phyloP scores from a whole-genome alignment of 2,888 invertebrate species.

The Drosophila nr. perissopoda region DNA sequence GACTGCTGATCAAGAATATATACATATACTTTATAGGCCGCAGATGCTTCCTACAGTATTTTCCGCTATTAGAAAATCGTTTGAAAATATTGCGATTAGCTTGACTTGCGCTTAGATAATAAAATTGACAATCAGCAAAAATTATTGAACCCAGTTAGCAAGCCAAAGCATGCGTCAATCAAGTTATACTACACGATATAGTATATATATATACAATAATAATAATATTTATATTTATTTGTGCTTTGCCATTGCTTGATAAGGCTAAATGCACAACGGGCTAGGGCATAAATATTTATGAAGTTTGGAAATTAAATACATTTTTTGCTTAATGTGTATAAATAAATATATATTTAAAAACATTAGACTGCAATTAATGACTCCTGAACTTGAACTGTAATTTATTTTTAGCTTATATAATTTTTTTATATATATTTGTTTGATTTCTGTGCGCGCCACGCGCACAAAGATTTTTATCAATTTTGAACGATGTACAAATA shows the following conservation, averaged over 20 bases:
- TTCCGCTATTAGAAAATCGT: neutral
- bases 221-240: constrained; percentile 7
- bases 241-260: constrained; percentile 20
- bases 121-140: constrained; percentile 51
- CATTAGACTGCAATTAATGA: neutral
- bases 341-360: neutral
- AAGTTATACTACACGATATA: constrained; percentile 13
- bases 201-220: neutral
- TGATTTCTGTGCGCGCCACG: constrained; percentile 24
- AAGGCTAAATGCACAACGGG: constrained; percentile 15
- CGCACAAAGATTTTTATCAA: constrained; percentile 43
- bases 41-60: neutral
- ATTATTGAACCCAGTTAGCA: constrained; percentile 35
- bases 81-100: constrained; percentile 20
- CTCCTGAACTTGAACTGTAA: neutral
- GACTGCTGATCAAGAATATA: neutral
- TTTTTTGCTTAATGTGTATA: neutral
- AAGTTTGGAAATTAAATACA: constrained; percentile 20
- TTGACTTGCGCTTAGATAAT: constrained; percentile 58
- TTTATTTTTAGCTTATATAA: constrained; percentile 35
- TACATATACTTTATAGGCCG: neutral
- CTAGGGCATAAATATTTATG: constrained; percentile 21
- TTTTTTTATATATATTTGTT: neutral
- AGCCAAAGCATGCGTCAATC: constrained; percentile 43
- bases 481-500: constrained; percentile 16